Evolutionary conservation across 2,888 invertebrate species (phyloP).

Genomic region (Stenchaetothrips biformis): DNA sequence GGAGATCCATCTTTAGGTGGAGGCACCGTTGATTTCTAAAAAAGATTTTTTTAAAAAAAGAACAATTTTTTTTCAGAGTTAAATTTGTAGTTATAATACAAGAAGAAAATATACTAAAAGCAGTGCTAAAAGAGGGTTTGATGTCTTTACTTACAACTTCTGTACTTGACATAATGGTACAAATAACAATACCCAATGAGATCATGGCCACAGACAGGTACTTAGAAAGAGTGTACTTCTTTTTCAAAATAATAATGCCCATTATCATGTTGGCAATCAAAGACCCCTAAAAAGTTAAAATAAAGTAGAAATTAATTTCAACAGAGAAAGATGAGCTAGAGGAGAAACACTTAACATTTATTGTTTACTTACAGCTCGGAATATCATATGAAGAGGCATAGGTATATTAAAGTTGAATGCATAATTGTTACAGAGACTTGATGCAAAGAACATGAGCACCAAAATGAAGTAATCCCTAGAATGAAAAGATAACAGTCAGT

Average conservation of each 20-base stretch:
- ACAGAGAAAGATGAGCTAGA: constrained; percentile 19
- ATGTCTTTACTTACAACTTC: constrained; percentile 49
- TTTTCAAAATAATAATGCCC: constrained; percentile 84
- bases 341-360: constrained; percentile 26
- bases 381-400: constrained; percentile 98
- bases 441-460: constrained; percentile 84
- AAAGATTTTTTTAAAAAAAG: too few species aligned
- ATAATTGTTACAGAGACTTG: constrained; percentile 90
- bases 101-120: constrained; percentile 32
- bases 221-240: constrained; percentile 73
- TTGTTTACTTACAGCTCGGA: constrained; percentile 70
- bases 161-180: constrained; percentile 80
- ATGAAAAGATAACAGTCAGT: constrained; percentile 36
- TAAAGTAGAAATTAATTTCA: constrained; percentile 29
- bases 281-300: constrained; percentile 65
- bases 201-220: constrained; percentile 91
- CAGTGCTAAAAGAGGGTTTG: not conserved
- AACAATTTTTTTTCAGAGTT: constrained; percentile 26
- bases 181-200: constrained; percentile 83
- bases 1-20: constrained; percentile 36
- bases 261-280: constrained; percentile 94
- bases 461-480: constrained; percentile 69
- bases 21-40: constrained; percentile 38
- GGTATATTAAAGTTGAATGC: constrained; percentile 95
- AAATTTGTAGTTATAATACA: constrained; percentile 33